Evolutionary conservation across 2,113 vertebrate species (phyloP).

Genomic region (Chaenogobius annularis): DNA sequence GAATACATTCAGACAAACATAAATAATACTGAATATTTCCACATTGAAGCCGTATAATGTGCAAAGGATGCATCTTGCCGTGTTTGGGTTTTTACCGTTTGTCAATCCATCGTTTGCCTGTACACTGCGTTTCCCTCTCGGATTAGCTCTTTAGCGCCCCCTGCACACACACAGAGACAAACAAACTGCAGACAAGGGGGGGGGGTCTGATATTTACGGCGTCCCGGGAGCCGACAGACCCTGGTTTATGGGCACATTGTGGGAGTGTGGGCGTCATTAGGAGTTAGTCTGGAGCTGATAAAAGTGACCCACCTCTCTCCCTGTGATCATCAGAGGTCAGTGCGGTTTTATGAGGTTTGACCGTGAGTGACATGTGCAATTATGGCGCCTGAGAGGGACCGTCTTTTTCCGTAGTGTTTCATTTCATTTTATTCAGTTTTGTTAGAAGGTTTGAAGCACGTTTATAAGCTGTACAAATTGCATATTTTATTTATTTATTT

Average conservation of each 20-base stretch:
- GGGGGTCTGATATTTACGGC: neutral
- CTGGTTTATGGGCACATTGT: neutral
- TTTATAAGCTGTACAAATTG: no score
- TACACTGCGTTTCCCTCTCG: neutral
- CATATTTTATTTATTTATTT: no score
- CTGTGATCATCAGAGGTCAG: neutral
- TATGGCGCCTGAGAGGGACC: neutral
- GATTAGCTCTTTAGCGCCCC: neutral
- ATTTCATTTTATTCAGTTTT: no score
- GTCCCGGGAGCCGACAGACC: neutral
- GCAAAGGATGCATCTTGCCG: neutral
- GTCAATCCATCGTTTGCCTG: no score
- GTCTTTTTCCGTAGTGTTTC: neutral
- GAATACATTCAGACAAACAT: no score
- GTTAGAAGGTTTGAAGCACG: no score
- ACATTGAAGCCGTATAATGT: no score
- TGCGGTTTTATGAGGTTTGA: neutral
- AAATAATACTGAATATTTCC: no score
- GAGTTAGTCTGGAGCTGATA: neutral
- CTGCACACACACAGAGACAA: neutral
- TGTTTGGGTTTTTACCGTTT: neutral
- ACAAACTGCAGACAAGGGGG: neutral
- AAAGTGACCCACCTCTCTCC: neutral
- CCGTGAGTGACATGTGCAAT: neutral
- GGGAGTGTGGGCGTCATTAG: constrained; percentile 2